Evolutionary conservation across 2,888 invertebrate species (phyloP).

Genomic region (Rhaphigaster nebulosa): DNA sequence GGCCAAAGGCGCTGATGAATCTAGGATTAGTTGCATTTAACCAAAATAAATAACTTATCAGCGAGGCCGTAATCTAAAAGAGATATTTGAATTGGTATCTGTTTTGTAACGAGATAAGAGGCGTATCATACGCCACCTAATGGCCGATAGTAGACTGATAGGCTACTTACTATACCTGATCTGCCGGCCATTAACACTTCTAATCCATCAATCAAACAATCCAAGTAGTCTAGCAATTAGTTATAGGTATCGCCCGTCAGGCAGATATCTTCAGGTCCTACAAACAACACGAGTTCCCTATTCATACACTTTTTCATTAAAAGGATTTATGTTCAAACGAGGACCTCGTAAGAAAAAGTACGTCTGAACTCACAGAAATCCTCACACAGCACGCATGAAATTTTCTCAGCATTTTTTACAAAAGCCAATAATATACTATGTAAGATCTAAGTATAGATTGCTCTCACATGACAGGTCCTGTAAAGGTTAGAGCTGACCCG

Average conservation of each 20-base stretch:
- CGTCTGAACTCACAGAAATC: too few relatives aligned
- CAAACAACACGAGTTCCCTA: too few relatives aligned
- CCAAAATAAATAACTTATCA: not conserved
- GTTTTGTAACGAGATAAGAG: not conserved
- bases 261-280: not conserved
- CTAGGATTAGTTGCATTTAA: not conserved
- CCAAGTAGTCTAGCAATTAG: not conserved
- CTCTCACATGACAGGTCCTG: not conserved
- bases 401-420: not conserved
- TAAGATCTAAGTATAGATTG: not conserved
- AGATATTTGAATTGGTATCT: not conserved
- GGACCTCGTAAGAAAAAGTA: too few relatives aligned
- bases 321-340: too few relatives aligned
- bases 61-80: not conserved
- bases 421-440: not conserved
- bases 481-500: not conserved
- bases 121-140: not conserved
- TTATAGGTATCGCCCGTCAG: not conserved
- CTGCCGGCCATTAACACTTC: not conserved
- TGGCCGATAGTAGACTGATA: not conserved
- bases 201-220: not conserved
- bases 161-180: not conserved
- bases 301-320: too few relatives aligned
- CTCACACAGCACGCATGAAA: too few relatives aligned
- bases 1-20: too few relatives aligned